Evolutionary conservation across 2,888 invertebrate genomes (phyloP).

Genomic region (Conomelus anceps): DNA sequence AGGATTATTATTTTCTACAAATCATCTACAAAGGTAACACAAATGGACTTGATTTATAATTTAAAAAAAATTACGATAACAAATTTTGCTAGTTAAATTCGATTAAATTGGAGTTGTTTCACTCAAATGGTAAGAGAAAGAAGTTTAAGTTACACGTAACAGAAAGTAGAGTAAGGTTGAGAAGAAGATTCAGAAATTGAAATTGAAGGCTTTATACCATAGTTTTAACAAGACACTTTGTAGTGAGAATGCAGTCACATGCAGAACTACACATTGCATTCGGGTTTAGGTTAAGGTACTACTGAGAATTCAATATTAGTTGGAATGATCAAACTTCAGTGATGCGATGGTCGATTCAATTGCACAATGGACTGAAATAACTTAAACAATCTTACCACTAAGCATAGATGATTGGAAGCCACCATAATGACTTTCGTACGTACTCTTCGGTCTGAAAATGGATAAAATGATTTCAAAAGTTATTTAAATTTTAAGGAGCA

Average conservation of each 20-base stretch:
- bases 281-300: neutral
- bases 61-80: too few species aligned
- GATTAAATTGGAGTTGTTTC: too few species aligned
- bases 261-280: neutral
- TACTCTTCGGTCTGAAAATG: conserved; percentile 44
- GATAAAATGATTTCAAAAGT: neutral
- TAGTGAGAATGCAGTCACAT: neutral
- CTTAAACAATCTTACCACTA: conserved; percentile 41
- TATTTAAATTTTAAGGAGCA: neutral
- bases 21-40: too few species aligned
- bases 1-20: too few species aligned
- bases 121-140: neutral
- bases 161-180: too few species aligned
- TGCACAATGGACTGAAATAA: neutral
- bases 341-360: neutral
- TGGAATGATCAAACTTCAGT: neutral
- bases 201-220: too few species aligned
- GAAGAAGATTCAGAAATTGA: neutral
- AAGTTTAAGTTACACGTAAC: neutral
- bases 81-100: too few species aligned
- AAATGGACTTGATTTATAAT: too few species aligned
- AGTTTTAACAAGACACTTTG: neutral
- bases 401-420: conserved; percentile 47
- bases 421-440: conserved; percentile 39
- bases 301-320: too few species aligned